These are phyloP conservation scores for Drosophila setosimentum DNA, from an alignment of 2,888 invertebrate species.

Conservation along the genomic window DNA sequence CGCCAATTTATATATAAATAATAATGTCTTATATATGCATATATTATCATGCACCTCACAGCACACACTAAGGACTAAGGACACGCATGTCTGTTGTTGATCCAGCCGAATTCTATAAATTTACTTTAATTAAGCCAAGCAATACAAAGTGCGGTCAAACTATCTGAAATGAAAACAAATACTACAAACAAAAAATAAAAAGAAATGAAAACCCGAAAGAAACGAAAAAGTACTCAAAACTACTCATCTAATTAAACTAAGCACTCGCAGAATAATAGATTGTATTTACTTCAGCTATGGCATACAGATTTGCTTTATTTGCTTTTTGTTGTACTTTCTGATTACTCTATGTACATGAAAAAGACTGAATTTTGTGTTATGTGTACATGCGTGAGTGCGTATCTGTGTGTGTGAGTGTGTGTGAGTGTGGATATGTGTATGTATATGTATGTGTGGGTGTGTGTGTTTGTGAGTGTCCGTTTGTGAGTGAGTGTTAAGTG, in stretches of 20 bases:
- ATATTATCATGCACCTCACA: slow-evolving; percentile 45
- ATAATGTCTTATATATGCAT: slow-evolving; percentile 28
- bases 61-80: slow-evolving; percentile 25
- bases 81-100: slow-evolving; percentile 15
- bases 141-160: slow-evolving; percentile 18
- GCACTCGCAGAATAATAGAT: slow-evolving; percentile 34
- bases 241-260: slow-evolving; percentile 27
- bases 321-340: slow-evolving; percentile 19
- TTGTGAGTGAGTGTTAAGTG: slow-evolving; percentile 1
- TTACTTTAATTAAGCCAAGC: slow-evolving; percentile 21
- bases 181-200: background rate
- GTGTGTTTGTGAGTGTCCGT: background rate
- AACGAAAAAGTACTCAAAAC: slow-evolving; percentile 15
- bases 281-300: slow-evolving; percentile 19
- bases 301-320: slow-evolving; percentile 31
- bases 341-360: slow-evolving; percentile 58
- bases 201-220: background rate
- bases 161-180: slow-evolving; percentile 14
- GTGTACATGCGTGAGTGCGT: slow-evolving; percentile 21
- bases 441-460: background rate
- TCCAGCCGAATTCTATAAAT: slow-evolving; percentile 8
- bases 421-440: slow-evolving; percentile 11
- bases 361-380: slow-evolving; percentile 68
- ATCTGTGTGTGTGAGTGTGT: slow-evolving; percentile 21
- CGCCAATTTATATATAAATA: slow-evolving; percentile 97